These are phyloP conservation scores for Thryonomys swinderianus DNA, from an alignment of 2,113 vertebrate species.

Conservation along the genomic window DNA sequence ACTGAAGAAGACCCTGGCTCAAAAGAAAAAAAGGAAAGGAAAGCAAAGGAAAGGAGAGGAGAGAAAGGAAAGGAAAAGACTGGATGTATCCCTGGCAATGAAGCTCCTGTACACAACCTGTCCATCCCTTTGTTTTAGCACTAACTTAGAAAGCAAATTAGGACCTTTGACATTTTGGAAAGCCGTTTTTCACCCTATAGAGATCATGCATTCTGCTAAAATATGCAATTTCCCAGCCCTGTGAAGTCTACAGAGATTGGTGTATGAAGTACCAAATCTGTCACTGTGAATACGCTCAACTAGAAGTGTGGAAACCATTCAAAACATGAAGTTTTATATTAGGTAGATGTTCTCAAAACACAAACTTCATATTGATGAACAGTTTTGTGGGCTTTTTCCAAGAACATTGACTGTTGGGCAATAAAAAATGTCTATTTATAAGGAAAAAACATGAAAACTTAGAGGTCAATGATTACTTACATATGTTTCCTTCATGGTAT, in stretches of 20 bases:
- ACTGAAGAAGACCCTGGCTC: background rate
- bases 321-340: background rate
- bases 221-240: background rate
- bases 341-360: background rate
- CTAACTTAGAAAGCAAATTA: background rate
- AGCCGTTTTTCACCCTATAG: background rate
- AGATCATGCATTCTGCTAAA: background rate
- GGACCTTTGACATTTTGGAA: background rate
- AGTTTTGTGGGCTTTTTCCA: background rate
- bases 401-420: background rate
- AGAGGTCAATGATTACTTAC: background rate
- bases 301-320: background rate
- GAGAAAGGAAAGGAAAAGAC: too few relatives aligned
- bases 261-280: background rate
- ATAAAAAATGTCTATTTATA: background rate
- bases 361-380: background rate
- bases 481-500: background rate
- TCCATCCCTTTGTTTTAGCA: background rate
- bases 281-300: background rate
- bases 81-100: too few relatives aligned
- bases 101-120: too few relatives aligned
- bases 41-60: too few relatives aligned
- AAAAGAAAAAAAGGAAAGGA: background rate
- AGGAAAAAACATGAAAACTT: background rate
- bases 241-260: background rate